Conservation (phyloP, 1,140 invertebrate genomes). For the Penaeus chinensis region DNA sequence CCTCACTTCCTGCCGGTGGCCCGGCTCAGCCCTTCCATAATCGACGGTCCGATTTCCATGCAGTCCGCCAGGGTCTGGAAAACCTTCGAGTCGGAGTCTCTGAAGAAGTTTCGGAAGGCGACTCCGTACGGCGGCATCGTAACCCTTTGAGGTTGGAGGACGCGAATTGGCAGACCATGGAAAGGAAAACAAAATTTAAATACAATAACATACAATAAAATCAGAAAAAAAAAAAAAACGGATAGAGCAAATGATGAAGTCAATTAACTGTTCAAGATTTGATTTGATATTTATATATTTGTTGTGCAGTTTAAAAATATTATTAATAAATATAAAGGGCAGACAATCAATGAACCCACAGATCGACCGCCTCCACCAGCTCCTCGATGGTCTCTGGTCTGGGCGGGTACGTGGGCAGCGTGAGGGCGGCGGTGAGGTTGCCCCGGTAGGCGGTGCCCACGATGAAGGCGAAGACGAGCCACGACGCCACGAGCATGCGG, state of each 20-base stretch:
- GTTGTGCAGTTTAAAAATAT: background rate
- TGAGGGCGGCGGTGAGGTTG: conserved; percentile 46
- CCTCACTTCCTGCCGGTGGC: conserved; percentile 7
- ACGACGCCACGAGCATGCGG: conserved; percentile 4
- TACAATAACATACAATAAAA: background rate
- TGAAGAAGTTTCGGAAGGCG: conserved; percentile 24
- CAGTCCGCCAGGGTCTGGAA: conserved; percentile 11
- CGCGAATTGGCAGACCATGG: background rate
- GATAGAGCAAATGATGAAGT: too few species aligned
- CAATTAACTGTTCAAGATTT: background rate
- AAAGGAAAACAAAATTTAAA: background rate
- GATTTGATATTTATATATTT: background rate
- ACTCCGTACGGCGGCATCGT: conserved; percentile 26
- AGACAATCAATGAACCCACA: background rate
- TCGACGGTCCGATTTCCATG: conserved; percentile 19
- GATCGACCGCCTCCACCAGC: background rate
- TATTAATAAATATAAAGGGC: background rate
- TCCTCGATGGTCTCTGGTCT: conserved; percentile 25
- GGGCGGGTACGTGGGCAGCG: conserved; percentile 42
- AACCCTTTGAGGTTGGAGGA: background rate
- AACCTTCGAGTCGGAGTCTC: conserved; percentile 12
- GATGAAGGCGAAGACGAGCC: conserved; percentile 31
- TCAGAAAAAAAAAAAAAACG: background rate
- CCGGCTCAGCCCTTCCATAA: background rate
- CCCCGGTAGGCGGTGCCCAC: conserved; percentile 21